Evolutionary conservation across 2,888 invertebrate genomes (phyloP).

Genomic region (Amphipoea oculea): DNA sequence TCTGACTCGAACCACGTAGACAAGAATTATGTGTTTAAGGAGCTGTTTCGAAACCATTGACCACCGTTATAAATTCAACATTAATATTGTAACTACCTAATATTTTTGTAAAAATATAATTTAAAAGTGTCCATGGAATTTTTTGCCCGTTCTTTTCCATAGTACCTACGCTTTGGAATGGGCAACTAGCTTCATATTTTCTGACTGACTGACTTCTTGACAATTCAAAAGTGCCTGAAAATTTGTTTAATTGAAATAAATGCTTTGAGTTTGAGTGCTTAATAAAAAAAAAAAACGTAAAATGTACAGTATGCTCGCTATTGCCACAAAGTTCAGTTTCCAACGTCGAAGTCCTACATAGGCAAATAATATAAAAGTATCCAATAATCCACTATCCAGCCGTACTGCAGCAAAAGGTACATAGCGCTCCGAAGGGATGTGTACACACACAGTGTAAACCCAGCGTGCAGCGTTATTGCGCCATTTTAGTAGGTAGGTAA

Average conservation of each 20-base stretch:
- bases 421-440: not conserved
- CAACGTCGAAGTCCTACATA: not conserved
- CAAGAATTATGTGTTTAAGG: not conserved
- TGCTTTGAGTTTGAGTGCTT: too few species aligned
- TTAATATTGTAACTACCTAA: too few species aligned
- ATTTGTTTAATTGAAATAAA: too few species aligned
- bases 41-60: not conserved
- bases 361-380: not conserved
- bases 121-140: too few species aligned
- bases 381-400: not conserved
- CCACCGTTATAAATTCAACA: too few species aligned
- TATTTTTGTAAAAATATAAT: too few species aligned
- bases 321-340: not conserved
- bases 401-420: not conserved
- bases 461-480: conserved; percentile 12
- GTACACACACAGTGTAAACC: not conserved
- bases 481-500: conserved; percentile 28
- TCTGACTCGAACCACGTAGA: not conserved
- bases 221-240: too few species aligned
- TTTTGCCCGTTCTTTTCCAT: too few species aligned
- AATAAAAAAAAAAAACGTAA: not conserved
- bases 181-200: too few species aligned
- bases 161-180: too few species aligned
- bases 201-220: too few species aligned
- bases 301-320: not conserved